Conservation (phyloP, 1,140 invertebrate species). For the Drosophila athabasca region DNA sequence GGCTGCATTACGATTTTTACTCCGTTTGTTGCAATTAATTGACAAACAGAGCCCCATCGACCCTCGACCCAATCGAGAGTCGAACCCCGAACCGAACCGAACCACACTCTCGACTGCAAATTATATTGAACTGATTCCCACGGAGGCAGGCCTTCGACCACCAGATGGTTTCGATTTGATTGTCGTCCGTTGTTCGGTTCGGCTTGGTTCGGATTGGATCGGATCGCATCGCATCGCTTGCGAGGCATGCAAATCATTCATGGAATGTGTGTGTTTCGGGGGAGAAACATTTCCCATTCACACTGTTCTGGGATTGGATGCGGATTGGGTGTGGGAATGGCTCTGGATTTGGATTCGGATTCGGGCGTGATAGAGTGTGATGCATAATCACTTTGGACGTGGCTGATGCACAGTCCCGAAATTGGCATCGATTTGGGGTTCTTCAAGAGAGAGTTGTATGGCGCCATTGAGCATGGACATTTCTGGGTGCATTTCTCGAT, state of each 20-base stretch:
- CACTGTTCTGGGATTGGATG: constrained; percentile 33
- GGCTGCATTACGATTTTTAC: constrained; percentile 43
- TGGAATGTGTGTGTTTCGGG: constrained; percentile 56
- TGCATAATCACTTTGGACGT: constrained; percentile 51
- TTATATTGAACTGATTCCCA: constrained; percentile 82
- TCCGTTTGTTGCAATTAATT: constrained; percentile 76
- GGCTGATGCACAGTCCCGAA: constrained; percentile 11
- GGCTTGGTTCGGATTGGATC: constrained; percentile 47
- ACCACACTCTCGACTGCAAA: constrained; percentile 62
- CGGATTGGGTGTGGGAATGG: constrained; percentile 34
- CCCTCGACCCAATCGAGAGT: constrained; percentile 37
- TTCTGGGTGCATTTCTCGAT: background rate
- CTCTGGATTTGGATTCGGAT: constrained; percentile 4
- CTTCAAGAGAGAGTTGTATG: constrained; percentile 5
- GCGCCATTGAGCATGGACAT: constrained; percentile 15
- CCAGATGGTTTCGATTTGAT: constrained; percentile 81
- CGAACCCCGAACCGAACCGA: background rate
- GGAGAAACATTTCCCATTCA: constrained; percentile 53
- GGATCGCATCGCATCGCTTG: background rate
- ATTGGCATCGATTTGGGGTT: constrained; percentile 29
- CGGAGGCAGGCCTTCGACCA: constrained; percentile 62
- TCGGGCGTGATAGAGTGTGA: constrained; percentile 26
- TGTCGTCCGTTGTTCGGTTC: constrained; percentile 46
- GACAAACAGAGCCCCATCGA: constrained; percentile 62
- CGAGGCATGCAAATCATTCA: constrained; percentile 75